A percentile compares a stretch with the other conserved stretches of the same genome.
Evolutionary conservation across 1,140 invertebrate genomes (phyloP).

Genomic region (Cydia pomonella): DNA sequence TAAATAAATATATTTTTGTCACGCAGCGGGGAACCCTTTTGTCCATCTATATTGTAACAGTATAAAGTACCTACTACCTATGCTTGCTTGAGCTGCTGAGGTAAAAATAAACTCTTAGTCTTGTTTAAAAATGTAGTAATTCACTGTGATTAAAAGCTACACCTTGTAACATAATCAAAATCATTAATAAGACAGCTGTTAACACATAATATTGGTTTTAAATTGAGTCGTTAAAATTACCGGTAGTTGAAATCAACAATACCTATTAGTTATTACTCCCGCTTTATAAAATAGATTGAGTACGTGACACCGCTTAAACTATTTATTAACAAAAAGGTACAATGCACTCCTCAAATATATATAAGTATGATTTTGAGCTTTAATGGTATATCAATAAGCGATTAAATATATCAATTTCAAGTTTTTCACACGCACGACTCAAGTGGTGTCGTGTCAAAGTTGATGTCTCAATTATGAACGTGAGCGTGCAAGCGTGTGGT

Average conservation of each 20-base stretch:
- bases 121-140: too few species aligned
- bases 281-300: slow-evolving; percentile 1
- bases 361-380: not conserved
- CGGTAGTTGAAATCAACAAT: slow-evolving; percentile 13
- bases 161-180: too few species aligned
- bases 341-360: not conserved
- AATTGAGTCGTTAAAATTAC: not conserved
- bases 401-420: not conserved
- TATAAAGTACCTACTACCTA: too few species aligned
- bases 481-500: not conserved
- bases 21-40: too few species aligned
- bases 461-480: slow-evolving; percentile 14
- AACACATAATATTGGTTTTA: not conserved
- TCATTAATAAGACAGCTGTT: slow-evolving; percentile 13
- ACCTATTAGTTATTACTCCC: slow-evolving; percentile 7
- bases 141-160: too few species aligned
- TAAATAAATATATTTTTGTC: too few species aligned
- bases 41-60: too few species aligned
- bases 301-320: slow-evolving; percentile 5
- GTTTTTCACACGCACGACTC: not conserved
- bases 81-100: not conserved
- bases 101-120: not conserved
- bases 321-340: slow-evolving; percentile 2
- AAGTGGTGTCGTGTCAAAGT: slow-evolving; percentile 2
- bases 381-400: slow-evolving; percentile 13